Base-by-base conservation (phyloP, 1,140 invertebrate species). In the Pectinophora gossypiella region DNA sequence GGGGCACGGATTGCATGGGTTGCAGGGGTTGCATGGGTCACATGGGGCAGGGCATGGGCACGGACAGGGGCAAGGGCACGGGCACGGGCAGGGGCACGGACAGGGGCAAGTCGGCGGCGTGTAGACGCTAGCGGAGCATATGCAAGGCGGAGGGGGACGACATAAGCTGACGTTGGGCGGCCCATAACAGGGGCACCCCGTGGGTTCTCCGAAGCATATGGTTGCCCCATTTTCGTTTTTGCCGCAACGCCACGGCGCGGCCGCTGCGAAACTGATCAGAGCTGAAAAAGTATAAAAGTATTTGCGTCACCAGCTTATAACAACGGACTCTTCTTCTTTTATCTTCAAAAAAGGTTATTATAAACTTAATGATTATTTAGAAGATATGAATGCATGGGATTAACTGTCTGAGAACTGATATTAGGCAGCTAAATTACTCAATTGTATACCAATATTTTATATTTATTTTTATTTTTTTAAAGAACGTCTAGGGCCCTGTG, bases 191-290 rank as follows among this genome's bases (percentile, higher is more conserved):
- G 73, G 73, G 13, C 63, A 50, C 0, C 64, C 61, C n/a, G n/a
- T n/a, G 0, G 27, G n/a, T 0, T 62, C 55, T 0, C 60, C 64
- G 32, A 71, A 57, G 62, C 74, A 73, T 2, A 77, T 57, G 0
- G 63, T 71, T 21, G 63, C 59, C 0, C 76, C 73, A 12, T 72
- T 67, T 5, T 58, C n/a, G n/a, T n/a, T n/a, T n/a, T n/a, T 23
- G 22, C 4, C 13, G 46, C 73, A 76, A 3, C 73, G 58, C 76
- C 76, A 79, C 0, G 76, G 76, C 0, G 73, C 76, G 0, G 76
- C 76, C 0, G 58, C 38, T 1, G 64, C 61, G 15, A 49, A 63
- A 36, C 61, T 59, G 54, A 76, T 50, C 1, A 79, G 52, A 21
- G 68, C 76, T 79, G 55, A n/a, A n/a, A n/a, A n/a, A n/a, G n/a